Conservation (phyloP, 2,113 vertebrate species). For the Cinclus mexicanus region DNA sequence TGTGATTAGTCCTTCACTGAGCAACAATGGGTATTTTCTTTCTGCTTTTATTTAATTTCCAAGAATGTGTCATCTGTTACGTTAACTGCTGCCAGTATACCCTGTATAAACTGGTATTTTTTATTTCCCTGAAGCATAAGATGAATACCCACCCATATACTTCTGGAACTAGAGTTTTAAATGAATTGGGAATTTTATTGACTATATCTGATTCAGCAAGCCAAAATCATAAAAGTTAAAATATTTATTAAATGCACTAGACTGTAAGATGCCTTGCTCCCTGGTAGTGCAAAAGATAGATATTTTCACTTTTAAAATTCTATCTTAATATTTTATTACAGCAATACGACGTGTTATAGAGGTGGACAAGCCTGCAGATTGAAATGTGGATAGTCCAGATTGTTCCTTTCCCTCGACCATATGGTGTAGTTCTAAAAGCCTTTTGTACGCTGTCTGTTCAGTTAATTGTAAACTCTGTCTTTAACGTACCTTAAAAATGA, state of each 20-base stretch:
- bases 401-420: slow-evolving; percentile 81
- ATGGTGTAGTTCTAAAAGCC: slow-evolving; percentile 85
- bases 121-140: slow-evolving; percentile 73
- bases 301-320: slow-evolving; percentile 72
- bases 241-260: slow-evolving; percentile 63
- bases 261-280: slow-evolving; percentile 49
- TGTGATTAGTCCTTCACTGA: slow-evolving; percentile 77
- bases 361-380: slow-evolving; percentile 82
- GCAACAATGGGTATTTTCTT: slow-evolving; percentile 77
- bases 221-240: slow-evolving; percentile 66
- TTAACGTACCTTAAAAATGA: slow-evolving; percentile 73
- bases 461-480: slow-evolving; percentile 80
- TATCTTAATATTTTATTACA: slow-evolving; percentile 81
- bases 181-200: slow-evolving; percentile 66
- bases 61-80: slow-evolving; percentile 80
- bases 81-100: slow-evolving; percentile 73
- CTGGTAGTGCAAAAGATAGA: slow-evolving; percentile 68
- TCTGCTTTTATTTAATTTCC: slow-evolving; percentile 81
- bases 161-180: slow-evolving; percentile 70
- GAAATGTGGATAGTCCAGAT: slow-evolving; percentile 81
- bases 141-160: slow-evolving; percentile 73
- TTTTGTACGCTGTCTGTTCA: slow-evolving; percentile 83
- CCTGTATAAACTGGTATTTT: slow-evolving; percentile 68
- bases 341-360: slow-evolving; percentile 80
- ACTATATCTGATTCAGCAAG: slow-evolving; percentile 53